Evolutionary conservation across 2,113 vertebrate species (phyloP).

Genomic region (Stigmatopora nigra): DNA sequence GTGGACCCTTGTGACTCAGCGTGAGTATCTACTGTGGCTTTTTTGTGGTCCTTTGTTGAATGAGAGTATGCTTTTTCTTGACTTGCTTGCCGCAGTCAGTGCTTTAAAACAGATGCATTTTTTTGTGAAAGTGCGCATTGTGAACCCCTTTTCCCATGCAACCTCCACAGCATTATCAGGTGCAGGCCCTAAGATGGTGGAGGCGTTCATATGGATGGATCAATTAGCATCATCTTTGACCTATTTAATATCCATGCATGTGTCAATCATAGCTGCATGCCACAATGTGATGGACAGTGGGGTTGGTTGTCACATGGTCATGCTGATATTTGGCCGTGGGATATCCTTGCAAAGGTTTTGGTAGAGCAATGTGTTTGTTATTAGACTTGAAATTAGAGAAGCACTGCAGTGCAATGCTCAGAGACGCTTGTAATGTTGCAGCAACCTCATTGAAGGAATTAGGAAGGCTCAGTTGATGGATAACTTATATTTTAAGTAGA

Average conservation of each 20-base stretch:
- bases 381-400: neutral
- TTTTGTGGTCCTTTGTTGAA: neutral
- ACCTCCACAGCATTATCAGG: neutral
- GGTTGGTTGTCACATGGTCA: neutral
- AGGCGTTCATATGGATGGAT: neutral
- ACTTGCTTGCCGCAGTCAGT: conserved; percentile 47
- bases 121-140: conserved; percentile 38
- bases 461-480: neutral
- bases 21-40: conserved; percentile 35
- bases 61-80: conserved; percentile 7
- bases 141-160: conserved; percentile 20
- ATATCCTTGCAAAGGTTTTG: neutral
- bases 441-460: neutral
- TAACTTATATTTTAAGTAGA: neutral
- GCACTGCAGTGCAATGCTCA: neutral
- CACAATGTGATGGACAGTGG: neutral
- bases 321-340: neutral
- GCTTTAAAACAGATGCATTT: conserved; percentile 56
- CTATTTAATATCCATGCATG: neutral
- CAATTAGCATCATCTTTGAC: conserved; percentile 1
- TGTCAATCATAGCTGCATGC: neutral
- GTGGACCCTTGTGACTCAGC: conserved; percentile 18
- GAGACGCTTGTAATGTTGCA: neutral
- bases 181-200: conserved; percentile 3
- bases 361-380: neutral